phyloP scores from a whole-genome alignment of 2,888 invertebrate genomes.

The Buathra laborator region DNA sequence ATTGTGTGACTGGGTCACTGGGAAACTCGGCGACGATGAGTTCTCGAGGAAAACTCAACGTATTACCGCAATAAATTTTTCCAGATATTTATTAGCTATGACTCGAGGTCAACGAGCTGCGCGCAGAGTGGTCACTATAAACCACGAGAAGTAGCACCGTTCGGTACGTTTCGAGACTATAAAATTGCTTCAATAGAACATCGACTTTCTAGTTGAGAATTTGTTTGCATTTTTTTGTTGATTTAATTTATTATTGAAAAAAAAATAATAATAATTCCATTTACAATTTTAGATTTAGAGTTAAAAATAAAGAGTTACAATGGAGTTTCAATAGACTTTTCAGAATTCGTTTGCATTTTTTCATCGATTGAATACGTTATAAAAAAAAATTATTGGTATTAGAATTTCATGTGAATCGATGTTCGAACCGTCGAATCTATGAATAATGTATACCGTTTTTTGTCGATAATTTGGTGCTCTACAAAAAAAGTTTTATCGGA shows the following conservation, averaged over 20 bases:
- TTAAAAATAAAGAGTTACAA: background rate
- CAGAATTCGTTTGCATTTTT: background rate
- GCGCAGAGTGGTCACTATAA: slow-evolving; percentile 9
- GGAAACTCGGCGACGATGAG: slow-evolving; percentile 3
- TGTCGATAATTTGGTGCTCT: background rate
- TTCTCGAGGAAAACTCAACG: slow-evolving; percentile 9
- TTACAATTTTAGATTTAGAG: background rate
- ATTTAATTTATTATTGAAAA: background rate
- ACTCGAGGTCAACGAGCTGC: slow-evolving; percentile 17
- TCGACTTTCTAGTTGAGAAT: slow-evolving; percentile 15
- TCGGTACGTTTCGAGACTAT: background rate
- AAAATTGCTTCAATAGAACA: background rate
- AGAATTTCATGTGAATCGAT: background rate
- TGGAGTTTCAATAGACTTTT: too few relatives aligned
- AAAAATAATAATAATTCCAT: background rate
- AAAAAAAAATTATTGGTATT: background rate
- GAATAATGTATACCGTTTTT: background rate
- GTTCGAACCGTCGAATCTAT: background rate
- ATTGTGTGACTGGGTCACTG: slow-evolving; percentile 6
- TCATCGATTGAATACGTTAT: background rate
- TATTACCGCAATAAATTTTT: slow-evolving; percentile 8
- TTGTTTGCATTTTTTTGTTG: background rate
- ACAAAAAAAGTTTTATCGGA: background rate
- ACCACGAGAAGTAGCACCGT: slow-evolving; percentile 16
- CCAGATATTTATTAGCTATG: slow-evolving; percentile 20